Evolutionary conservation across 64 coral and sea anemone species (phyloP).

Genomic region (Dendronephthya gigantea): DNA sequence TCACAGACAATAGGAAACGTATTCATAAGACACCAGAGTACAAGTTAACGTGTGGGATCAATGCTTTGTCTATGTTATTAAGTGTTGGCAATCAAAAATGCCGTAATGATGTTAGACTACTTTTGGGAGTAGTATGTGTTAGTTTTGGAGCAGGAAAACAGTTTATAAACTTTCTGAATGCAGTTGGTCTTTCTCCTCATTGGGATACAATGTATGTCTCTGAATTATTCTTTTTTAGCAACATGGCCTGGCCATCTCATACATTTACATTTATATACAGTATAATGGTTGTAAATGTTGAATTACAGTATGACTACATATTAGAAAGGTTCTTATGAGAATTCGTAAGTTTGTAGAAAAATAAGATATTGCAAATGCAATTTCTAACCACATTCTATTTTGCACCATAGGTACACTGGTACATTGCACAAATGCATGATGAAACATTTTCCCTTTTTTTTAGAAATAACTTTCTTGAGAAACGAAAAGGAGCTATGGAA

Average conservation of each 20-base stretch:
- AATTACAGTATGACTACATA: too few species aligned
- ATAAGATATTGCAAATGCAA: too few species aligned
- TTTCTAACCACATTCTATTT: too few species aligned
- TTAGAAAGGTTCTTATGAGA: too few species aligned
- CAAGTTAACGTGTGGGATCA: not conserved
- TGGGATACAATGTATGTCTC: constrained; percentile 27
- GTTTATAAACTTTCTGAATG: constrained; percentile 11
- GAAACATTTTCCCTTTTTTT: too few species aligned
- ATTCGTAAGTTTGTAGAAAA: too few species aligned
- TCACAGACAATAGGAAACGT: not conserved
- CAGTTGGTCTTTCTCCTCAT: constrained; percentile 3
- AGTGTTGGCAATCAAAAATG: not conserved
- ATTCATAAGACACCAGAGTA: constrained; percentile 8
- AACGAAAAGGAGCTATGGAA: not conserved
- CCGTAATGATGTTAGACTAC: constrained; percentile 15
- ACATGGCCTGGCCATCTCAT: too few species aligned
- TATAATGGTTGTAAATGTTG: too few species aligned
- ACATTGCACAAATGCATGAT: too few species aligned
- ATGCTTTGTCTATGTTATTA: constrained; percentile 14
- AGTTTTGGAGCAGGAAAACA: constrained; percentile 21
- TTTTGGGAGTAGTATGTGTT: constrained; percentile 10
- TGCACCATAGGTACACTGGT: too few species aligned
- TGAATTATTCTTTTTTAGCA: not conserved
- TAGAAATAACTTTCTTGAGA: not conserved
- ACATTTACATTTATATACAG: not conserved